Evolutionary conservation across 37 sponge, comb jelly and placozoan species (phyloP).

Genomic region (Ephydatia muelleri): DNA sequence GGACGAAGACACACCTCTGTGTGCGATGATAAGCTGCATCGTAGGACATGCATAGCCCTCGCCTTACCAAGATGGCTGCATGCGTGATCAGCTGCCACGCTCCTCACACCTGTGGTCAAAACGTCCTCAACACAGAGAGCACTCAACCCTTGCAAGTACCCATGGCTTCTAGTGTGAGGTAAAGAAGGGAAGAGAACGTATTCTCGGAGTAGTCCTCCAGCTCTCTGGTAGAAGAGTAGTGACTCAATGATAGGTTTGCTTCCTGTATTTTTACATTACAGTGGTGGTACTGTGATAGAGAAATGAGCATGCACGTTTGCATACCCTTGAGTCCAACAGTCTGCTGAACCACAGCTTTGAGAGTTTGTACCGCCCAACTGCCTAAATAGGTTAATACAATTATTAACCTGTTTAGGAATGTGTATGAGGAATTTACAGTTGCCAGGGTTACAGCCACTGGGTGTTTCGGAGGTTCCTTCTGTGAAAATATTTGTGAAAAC

Average conservation of each 20-base stretch:
- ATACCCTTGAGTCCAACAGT: constrained; percentile 76
- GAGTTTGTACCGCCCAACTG: constrained; percentile 51
- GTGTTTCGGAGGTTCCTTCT: constrained; percentile 41
- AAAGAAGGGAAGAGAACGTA: constrained; percentile 80
- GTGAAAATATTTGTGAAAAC: background rate
- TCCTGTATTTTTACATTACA: constrained; percentile 28
- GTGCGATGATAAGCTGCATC: constrained; percentile 61
- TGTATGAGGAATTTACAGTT: constrained; percentile 24
- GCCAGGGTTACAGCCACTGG: constrained; percentile 50
- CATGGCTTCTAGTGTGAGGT: constrained; percentile 78
- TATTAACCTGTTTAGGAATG: background rate
- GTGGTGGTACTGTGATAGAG: background rate
- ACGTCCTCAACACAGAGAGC: background rate
- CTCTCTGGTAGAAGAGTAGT: constrained; percentile 46
- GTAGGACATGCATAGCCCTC: constrained; percentile 11
- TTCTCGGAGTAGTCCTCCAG: constrained; percentile 80
- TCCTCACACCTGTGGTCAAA: constrained; percentile 50
- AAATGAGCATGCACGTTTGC: background rate
- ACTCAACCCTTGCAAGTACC: constrained; percentile 34
- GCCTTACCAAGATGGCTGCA: constrained; percentile 92
- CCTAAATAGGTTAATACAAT: constrained; percentile 33
- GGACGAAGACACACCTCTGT: constrained; percentile 55
- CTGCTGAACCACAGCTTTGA: constrained; percentile 76
- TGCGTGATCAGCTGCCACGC: constrained; percentile 83
- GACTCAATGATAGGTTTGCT: constrained; percentile 12